Percentiles rank a stretch among this genome's conserved stretches.
Evolutionary conservation across 2,797 vertebrate genomes (phyloP).

Genomic region (Carcharodon carcharias): DNA sequence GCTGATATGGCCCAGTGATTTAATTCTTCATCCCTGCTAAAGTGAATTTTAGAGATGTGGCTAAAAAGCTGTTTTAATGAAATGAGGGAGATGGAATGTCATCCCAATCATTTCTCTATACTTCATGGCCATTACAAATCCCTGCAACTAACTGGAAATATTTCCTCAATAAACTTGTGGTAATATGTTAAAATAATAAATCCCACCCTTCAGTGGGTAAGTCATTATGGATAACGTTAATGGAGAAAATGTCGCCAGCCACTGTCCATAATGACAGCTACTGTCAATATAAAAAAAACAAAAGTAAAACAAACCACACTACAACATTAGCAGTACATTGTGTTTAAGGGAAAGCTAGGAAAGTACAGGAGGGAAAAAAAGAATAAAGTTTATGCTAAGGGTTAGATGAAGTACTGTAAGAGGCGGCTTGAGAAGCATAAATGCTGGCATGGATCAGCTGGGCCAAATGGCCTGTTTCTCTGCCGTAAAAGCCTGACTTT

Average conservation of each 20-base stretch:
- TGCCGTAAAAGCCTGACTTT: background rate
- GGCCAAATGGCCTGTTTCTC: background rate
- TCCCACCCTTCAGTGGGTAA: background rate
- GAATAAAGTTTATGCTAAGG: background rate
- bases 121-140: background rate
- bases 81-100: background rate
- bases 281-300: background rate
- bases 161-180: conserved; percentile 27
- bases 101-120: conserved; percentile 26
- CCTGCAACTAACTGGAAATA: conserved; percentile 28
- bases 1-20: background rate
- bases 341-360: background rate
- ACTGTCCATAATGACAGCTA: no score
- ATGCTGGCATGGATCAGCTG: background rate
- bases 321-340: background rate
- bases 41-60: background rate
- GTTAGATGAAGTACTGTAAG: background rate
- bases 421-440: background rate
- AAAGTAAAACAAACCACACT: background rate
- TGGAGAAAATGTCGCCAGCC: background rate
- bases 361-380: background rate
- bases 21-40: conserved; percentile 13
- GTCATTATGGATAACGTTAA: conserved; percentile 11
- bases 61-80: conserved; percentile 26
- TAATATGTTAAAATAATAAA: conserved; percentile 19